Evolutionary conservation across 2,888 invertebrate species (phyloP).

Genomic region (Ariolimax columbianus): DNA sequence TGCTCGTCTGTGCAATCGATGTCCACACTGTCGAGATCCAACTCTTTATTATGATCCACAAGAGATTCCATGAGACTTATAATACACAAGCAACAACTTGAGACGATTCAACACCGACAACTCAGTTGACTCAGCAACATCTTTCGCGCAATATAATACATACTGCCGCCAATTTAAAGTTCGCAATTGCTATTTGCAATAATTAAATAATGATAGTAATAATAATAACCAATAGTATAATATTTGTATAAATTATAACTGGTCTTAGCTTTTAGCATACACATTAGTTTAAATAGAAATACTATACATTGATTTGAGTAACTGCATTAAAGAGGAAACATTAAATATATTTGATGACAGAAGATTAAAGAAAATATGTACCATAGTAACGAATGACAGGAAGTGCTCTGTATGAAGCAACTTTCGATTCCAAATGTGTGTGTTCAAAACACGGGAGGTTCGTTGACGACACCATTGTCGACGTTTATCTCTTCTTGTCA

Average conservation of each 20-base stretch:
- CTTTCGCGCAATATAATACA: not conserved
- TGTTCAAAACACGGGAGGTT: not conserved
- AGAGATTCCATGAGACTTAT: not conserved
- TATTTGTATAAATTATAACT: no score
- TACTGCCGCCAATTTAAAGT: not conserved
- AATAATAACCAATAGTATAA: no score
- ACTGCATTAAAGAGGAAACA: no score
- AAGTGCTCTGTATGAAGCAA: not conserved
- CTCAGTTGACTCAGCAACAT: no score
- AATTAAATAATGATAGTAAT: not conserved
- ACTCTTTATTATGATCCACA: not conserved
- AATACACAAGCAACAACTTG: not conserved
- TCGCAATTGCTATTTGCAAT: not conserved
- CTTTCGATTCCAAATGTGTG: not conserved
- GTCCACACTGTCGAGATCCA: not conserved
- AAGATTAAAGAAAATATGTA: not conserved
- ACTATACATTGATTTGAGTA: no score
- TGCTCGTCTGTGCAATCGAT: conserved; percentile 11
- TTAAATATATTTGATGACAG: not conserved
- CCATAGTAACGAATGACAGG: not conserved
- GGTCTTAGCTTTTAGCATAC: no score
- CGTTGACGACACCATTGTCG: not conserved
- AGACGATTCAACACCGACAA: no score
- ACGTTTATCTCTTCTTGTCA: not conserved
- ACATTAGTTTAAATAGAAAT: no score